Conservation (phyloP, 2,113 vertebrate genomes). For the Sprattus sprattus region DNA sequence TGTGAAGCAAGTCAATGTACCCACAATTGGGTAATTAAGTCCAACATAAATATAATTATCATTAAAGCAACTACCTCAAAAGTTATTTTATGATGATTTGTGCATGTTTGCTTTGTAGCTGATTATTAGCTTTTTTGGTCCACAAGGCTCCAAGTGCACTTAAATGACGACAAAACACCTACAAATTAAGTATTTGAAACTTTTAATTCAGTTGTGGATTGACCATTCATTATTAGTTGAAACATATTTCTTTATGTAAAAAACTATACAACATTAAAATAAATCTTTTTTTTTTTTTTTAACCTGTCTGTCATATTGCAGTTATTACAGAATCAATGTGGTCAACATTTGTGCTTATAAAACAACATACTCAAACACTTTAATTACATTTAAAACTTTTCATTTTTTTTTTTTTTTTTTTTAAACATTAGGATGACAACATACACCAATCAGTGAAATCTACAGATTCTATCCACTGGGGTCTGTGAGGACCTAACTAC, state of each 20-base stretch:
- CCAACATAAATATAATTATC: no score
- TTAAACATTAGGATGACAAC: constrained; percentile 64
- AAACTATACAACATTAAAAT: constrained; percentile 43
- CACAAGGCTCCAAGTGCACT: neutral
- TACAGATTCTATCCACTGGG: constrained; percentile 72
- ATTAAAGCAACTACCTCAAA: no score
- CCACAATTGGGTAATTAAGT: no score
- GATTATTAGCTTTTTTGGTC: neutral
- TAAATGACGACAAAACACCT: neutral
- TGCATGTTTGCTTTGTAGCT: neutral
- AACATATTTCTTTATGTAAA: constrained; percentile 52
- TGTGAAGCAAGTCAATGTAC: no score
- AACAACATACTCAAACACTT: constrained; percentile 76
- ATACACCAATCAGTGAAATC: constrained; percentile 74
- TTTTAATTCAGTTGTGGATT: constrained; percentile 51
- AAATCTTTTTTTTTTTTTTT: constrained; percentile 34
- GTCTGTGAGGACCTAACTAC: constrained; percentile 1
- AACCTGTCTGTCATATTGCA: constrained; percentile 38
- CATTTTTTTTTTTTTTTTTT: constrained; percentile 31
- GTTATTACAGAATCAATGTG: constrained; percentile 1
- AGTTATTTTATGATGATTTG: no score
- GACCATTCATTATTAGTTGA: constrained; percentile 55
- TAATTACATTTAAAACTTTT: constrained; percentile 81
- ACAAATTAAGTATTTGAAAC: constrained; percentile 46
- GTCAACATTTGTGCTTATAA: constrained; percentile 50